Percentiles rank a stretch among this genome's conserved stretches.
Evolutionary conservation across 2,797 vertebrate species (phyloP).

Genomic region (Tokudaia tokunoshimensis): DNA sequence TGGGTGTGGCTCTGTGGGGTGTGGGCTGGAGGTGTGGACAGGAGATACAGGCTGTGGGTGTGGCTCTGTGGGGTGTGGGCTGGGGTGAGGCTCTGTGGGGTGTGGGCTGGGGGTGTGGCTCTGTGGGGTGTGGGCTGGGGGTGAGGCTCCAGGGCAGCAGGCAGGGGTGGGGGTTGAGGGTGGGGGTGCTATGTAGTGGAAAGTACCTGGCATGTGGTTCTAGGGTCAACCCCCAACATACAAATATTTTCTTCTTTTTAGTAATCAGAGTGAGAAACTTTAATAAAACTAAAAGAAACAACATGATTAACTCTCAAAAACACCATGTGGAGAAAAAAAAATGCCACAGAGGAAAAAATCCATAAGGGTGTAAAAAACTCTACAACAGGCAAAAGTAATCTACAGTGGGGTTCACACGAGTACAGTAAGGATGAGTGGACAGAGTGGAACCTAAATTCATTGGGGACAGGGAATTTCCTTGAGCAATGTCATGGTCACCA

Average conservation of each 20-base stretch:
- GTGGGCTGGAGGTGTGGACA: no score
- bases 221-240: background rate
- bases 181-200: background rate
- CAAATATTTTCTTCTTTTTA: background rate
- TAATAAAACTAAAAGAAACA: background rate
- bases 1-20: no score
- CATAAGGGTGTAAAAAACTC: background rate
- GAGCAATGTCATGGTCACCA: background rate
- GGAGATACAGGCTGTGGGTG: no score
- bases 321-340: background rate
- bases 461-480: background rate
- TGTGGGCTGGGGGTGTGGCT: background rate
- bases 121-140: background rate
- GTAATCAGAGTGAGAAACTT: background rate
- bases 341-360: background rate
- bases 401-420: background rate
- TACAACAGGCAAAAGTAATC: background rate
- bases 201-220: background rate
- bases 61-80: background rate
- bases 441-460: background rate
- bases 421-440: background rate
- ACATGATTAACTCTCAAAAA: background rate
- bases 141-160: no score
- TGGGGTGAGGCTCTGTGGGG: no score
- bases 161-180: no score